These are phyloP conservation scores for Arrhopalites spinosus DNA, from an alignment of 2,888 invertebrate genomes.

Conservation along the genomic window DNA sequence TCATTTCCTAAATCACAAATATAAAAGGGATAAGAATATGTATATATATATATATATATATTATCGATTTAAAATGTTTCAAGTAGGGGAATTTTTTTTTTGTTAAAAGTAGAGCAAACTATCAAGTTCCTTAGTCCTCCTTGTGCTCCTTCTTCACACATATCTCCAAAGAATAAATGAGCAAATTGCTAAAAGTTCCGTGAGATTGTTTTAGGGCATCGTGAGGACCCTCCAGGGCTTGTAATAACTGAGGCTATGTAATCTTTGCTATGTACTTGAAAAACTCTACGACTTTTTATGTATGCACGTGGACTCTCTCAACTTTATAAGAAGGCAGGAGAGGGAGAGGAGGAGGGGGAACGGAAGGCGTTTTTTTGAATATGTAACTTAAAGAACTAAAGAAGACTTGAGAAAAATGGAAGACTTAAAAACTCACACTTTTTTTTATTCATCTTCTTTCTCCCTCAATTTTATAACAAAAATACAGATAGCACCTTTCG, in stretches of 20 bases:
- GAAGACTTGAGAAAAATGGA: no score
- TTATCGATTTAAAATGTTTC: no score
- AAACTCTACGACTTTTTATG: neutral
- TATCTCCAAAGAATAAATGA: slow-evolving; percentile 24
- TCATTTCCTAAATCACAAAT: no score
- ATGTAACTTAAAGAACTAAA: no score
- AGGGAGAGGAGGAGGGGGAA: neutral
- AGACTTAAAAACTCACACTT: neutral
- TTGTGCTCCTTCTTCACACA: slow-evolving; percentile 3
- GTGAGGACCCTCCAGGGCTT: slow-evolving; percentile 24
- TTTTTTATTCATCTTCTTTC: neutral
- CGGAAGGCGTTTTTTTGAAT: slow-evolving; percentile 12
- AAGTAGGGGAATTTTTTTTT: no score
- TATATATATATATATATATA: no score
- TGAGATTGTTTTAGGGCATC: slow-evolving; percentile 32
- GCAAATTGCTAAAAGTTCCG: slow-evolving; percentile 29
- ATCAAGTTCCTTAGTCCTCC: neutral
- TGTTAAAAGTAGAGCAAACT: neutral
- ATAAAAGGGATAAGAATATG: no score
- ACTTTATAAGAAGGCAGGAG: neutral
- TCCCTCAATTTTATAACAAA: neutral
- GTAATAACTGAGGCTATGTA: no score
- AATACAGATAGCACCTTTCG: neutral
- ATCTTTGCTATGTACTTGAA: neutral
- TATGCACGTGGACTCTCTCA: neutral